Evolutionary conservation across 2,888 invertebrate genomes (phyloP).

Genomic region (Patella ulyssiponensis): DNA sequence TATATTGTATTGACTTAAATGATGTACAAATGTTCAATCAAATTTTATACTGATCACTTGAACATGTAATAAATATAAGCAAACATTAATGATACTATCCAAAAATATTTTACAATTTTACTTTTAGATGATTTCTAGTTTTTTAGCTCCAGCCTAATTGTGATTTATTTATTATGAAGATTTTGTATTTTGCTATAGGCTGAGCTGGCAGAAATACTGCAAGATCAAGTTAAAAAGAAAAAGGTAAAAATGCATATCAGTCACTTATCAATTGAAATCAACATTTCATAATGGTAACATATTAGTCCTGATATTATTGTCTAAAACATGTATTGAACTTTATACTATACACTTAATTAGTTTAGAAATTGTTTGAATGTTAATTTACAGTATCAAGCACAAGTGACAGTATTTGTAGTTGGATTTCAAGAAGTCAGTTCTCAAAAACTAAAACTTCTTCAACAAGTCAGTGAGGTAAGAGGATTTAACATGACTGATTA

Average conservation of each 20-base stretch:
- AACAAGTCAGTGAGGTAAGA: constrained; percentile 69
- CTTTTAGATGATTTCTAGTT: background rate
- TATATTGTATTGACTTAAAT: constrained; percentile 21
- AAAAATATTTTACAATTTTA: constrained; percentile 2
- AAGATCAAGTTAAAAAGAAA: constrained; percentile 67
- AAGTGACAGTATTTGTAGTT: constrained; percentile 69
- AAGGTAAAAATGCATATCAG: constrained; percentile 47
- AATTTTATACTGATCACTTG: too few species aligned
- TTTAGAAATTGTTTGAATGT: too few species aligned
- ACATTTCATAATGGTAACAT: background rate
- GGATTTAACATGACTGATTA: background rate
- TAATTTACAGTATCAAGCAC: constrained; percentile 65
- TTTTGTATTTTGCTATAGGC: constrained; percentile 45
- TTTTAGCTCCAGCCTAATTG: background rate
- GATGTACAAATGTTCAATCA: background rate
- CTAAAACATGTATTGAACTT: too few species aligned
- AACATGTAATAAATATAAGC: too few species aligned
- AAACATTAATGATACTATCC: background rate
- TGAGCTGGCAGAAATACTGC: constrained; percentile 64
- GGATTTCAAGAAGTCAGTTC: constrained; percentile 66
- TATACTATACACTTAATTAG: too few species aligned
- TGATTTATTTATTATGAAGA: constrained; percentile 6
- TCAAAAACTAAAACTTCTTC: constrained; percentile 65
- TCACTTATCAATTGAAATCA: background rate
- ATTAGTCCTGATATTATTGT: too few species aligned